Evolutionary conservation across 2,113 vertebrate species (phyloP).

Genomic region (Siphamia tubifer): DNA sequence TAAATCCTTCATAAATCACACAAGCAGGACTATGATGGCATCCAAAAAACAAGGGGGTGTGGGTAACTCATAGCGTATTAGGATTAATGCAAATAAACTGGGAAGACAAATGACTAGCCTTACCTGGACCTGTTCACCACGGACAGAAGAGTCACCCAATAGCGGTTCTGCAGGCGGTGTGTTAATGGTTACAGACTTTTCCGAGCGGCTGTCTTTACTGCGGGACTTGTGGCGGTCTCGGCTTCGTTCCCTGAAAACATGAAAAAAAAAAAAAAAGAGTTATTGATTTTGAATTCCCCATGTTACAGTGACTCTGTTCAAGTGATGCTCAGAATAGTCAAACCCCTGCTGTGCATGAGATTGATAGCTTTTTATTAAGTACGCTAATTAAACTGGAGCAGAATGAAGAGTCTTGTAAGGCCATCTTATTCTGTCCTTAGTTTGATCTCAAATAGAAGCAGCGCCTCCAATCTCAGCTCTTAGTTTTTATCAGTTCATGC

Average conservation of each 20-base stretch:
- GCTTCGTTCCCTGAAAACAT: constrained; percentile 81
- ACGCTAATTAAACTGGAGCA: not conserved
- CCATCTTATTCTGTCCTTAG: no score
- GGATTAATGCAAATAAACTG: no score
- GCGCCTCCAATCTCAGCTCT: no score
- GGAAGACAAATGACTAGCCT: no score
- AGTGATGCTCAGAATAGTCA: not conserved
- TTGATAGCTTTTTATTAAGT: no score
- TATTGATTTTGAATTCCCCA: no score
- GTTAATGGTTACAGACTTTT: constrained; percentile 95
- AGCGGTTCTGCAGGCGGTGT: constrained; percentile 87
- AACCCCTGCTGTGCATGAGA: no score
- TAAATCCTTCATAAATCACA: constrained; percentile 40
- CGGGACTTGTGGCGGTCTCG: constrained; percentile 91
- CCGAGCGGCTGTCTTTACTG: constrained; percentile 90
- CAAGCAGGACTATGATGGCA: not conserved
- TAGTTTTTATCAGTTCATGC: no score
- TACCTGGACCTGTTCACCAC: constrained; percentile 87
- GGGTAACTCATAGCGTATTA: not conserved
- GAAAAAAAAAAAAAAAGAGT: constrained; percentile 1
- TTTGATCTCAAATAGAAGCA: no score
- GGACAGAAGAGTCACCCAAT: constrained; percentile 83
- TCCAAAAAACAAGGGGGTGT: not conserved
- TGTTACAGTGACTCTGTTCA: no score
- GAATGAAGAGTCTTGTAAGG: no score